Conservation (phyloP, 2,888 invertebrate species). For the Chirona hameri region DNA sequence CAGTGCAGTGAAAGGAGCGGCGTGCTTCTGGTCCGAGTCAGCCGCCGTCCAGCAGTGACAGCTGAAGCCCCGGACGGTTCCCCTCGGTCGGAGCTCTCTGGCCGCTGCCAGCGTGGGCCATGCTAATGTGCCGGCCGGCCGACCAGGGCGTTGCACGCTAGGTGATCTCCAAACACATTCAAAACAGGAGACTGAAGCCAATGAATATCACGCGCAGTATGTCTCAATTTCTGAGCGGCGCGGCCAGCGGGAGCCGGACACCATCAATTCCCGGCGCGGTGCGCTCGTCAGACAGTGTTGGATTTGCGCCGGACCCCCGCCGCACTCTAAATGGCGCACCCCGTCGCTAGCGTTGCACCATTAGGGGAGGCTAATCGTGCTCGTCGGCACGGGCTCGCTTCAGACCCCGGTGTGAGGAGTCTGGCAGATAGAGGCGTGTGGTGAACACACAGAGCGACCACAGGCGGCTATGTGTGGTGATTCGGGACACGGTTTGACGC, state of each 20-base stretch:
- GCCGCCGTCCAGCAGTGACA: no score
- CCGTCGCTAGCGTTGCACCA: not conserved
- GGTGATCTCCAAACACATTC: not conserved
- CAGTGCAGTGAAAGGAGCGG: no score
- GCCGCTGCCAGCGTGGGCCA: not conserved
- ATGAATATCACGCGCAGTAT: conserved; percentile 1
- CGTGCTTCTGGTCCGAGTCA: no score
- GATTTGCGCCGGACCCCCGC: not conserved
- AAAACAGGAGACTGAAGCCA: not conserved
- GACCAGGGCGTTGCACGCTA: not conserved
- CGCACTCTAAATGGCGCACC: not conserved
- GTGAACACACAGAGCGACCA: no score
- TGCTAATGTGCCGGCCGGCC: not conserved
- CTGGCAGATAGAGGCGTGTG: no score
- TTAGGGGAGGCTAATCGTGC: not conserved
- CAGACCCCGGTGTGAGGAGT: no score
- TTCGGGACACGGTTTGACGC: no score
- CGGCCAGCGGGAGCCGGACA: not conserved
- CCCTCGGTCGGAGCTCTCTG: no score
- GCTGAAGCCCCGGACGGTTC: no score
- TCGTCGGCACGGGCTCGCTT: no score
- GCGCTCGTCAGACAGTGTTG: not conserved
- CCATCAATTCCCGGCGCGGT: not conserved
- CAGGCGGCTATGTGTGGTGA: no score
- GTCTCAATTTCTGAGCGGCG: not conserved